Evolutionary conservation across 2,888 invertebrate genomes (phyloP), one percentile per base, ranked within the genome.

Genomic region (Melipona bicolor): DNA sequence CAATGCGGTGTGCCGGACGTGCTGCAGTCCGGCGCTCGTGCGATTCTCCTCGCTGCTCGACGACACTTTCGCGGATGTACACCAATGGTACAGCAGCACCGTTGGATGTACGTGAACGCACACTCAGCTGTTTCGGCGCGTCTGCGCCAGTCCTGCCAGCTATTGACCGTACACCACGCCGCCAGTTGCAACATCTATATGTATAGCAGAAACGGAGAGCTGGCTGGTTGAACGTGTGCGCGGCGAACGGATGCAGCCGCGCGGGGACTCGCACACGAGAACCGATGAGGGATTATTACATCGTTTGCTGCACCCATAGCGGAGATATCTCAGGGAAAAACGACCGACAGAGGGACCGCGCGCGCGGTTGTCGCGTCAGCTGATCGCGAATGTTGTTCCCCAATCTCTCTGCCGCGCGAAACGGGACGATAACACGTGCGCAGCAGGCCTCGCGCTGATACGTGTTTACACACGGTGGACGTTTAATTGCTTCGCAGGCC

Each of bases 81-180:
- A 79, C 81, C 88, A 83, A 77, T 80, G 76, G 87, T 81, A 74
- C 87, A 77, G 65, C 68, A 54, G 65, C 68, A 54, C 76, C 80
- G 65, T 77, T 64, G 75, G 79, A 79, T 81, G 87, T 77, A 79
- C 86, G 52, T 54, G 76, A 79, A 81, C 87, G 79, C 84, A 84
- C 77, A 88, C 83, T 77, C 78, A 74, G 85, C 85, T 81, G 87
- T 87, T 86, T 82, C 81, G 89, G 85, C 89, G 94, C 94, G 94
- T 91, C 94, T 94, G 94, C 94, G 94, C 94, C 89, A 86, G 91
- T 83, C 84, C 86, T 87, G 89, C 92, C 91, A 93, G 92, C 94
- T 94, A 94, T 94, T 93, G 94, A 94, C 94, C 94, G 94, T 93
- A 89, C 92, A 92, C 91, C 83, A 88, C 80, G 73, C 71, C 24